Conservation (phyloP, 1,140 invertebrate genomes). For the Drosophila aff. region DNA sequence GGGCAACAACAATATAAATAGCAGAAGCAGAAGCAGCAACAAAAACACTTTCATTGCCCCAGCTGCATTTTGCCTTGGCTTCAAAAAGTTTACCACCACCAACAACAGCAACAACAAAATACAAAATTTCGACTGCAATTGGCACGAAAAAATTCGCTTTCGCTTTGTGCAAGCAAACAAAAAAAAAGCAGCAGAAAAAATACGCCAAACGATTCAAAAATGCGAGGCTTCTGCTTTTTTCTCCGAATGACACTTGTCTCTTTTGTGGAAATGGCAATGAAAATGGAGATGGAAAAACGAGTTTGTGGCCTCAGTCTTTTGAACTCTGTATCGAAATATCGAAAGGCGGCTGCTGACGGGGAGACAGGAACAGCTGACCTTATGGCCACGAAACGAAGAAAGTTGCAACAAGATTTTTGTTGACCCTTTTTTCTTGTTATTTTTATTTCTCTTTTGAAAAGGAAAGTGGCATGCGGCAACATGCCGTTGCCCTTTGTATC, state of each 20-base stretch:
- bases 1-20: conserved; percentile 14
- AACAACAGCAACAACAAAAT: background rate
- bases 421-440: conserved; percentile 7
- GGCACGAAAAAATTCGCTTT: conserved; percentile 77
- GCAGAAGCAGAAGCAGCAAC: conserved; percentile 45
- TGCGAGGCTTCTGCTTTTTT: conserved; percentile 49
- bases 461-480: conserved; percentile 25
- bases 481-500: background rate
- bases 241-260: conserved; percentile 69
- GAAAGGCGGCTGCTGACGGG: conserved; percentile 15
- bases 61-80: conserved; percentile 57
- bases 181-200: conserved; percentile 5
- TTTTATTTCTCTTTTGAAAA: conserved; percentile 18
- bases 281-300: conserved; percentile 62
- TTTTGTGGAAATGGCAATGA: conserved; percentile 38
- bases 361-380: conserved; percentile 34
- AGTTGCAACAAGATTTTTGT: conserved; percentile 44
- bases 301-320: conserved; percentile 78
- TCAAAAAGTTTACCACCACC: conserved; percentile 28
- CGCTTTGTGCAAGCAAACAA: conserved; percentile 45
- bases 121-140: conserved; percentile 66
- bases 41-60: conserved; percentile 70
- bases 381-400: conserved; percentile 53
- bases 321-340: conserved; percentile 48
- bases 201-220: conserved; percentile 48